Conservation (phyloP, 2,888 invertebrate species). For the Drosophila paranaensis region DNA sequence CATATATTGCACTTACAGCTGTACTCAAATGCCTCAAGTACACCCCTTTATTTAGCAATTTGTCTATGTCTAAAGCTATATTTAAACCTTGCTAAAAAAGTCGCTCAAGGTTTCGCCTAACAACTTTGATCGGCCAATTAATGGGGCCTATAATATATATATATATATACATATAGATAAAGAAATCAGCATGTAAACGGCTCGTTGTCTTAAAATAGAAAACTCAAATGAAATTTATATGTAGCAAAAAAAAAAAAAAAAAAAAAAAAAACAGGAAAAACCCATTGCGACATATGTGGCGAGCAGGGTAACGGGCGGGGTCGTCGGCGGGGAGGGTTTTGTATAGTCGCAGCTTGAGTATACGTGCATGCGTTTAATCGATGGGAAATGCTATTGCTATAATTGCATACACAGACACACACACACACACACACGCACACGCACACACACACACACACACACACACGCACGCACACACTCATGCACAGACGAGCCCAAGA, state of each 20-base stretch:
- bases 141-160: constrained; percentile 20
- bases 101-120: constrained; percentile 13
- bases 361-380: constrained; percentile 72
- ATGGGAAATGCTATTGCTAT: constrained; percentile 74
- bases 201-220: constrained; percentile 61
- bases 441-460: too few species aligned
- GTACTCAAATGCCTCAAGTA: not conserved
- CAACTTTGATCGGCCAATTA: constrained; percentile 32
- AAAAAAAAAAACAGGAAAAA: constrained; percentile 29
- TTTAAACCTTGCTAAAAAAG: not conserved
- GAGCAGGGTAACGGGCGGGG: not conserved
- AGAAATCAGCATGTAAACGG: constrained; percentile 32
- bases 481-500: constrained; percentile 26
- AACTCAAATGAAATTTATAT: constrained; percentile 43
- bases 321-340: not conserved
- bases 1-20: not conserved
- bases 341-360: constrained; percentile 34
- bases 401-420: constrained; percentile 64
- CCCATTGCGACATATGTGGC: constrained; percentile 21
- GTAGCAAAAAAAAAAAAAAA: not conserved
- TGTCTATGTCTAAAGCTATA: not conserved
- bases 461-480: constrained; percentile 7
- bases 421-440: constrained; percentile 10
- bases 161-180: constrained; percentile 22
- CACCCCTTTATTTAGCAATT: not conserved